phyloP scores from a whole-genome alignment of 2,888 invertebrate genomes.

The Esperia sulphurella region DNA sequence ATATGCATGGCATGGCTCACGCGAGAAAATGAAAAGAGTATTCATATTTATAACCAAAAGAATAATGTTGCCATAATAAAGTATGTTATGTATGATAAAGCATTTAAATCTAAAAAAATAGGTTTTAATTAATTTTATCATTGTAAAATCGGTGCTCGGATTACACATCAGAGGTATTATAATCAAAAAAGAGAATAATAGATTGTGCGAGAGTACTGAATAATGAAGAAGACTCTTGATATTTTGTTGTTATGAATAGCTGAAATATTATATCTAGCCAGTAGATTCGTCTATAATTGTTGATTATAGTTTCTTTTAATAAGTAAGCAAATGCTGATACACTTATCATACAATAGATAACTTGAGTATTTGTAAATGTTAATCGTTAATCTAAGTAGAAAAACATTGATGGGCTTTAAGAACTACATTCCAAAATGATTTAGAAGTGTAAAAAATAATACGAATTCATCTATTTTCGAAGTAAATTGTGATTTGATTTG shows the following conservation, averaged over 20 bases:
- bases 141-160: constrained; percentile 65
- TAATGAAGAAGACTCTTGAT: constrained; percentile 40
- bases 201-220: constrained; percentile 43
- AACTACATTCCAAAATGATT: constrained; percentile 43
- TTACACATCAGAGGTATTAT: constrained; percentile 55
- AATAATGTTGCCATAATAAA: constrained; percentile 65
- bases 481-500: no score
- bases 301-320: constrained; percentile 22
- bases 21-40: constrained; percentile 19
- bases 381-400: constrained; percentile 30
- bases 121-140: constrained; percentile 37
- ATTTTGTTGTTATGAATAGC: constrained; percentile 57
- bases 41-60: constrained; percentile 53
- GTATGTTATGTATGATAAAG: constrained; percentile 45
- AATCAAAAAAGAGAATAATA: constrained; percentile 35
- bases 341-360: constrained; percentile 5
- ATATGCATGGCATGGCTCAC: constrained; percentile 9
- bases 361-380: constrained; percentile 24
- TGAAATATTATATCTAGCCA: constrained; percentile 49
- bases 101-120: constrained; percentile 35
- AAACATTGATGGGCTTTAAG: constrained; percentile 40
- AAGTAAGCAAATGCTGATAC: constrained; percentile 27
- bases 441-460: not conserved
- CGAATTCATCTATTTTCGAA: no score
- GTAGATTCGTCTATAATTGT: constrained; percentile 33